Conservation (phyloP, 2,888 invertebrate genomes). For the Eupelmus urozonus region DNA sequence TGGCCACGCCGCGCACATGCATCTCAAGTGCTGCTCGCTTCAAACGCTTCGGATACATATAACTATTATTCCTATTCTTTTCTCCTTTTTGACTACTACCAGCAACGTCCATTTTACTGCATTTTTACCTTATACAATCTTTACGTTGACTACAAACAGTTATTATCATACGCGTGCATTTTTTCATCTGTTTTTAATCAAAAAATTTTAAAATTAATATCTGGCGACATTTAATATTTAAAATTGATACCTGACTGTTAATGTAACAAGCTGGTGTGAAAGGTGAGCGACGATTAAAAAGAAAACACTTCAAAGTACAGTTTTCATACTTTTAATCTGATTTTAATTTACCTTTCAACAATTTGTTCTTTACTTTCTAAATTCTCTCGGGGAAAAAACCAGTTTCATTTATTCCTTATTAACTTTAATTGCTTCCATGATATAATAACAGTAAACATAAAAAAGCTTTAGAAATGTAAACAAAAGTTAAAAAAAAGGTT, state of each 20-base stretch:
- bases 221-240: neutral
- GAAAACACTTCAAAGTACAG: neutral
- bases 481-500: slow-evolving; percentile 10
- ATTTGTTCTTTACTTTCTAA: slow-evolving; percentile 29
- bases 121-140: too few relatives aligned
- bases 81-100: too few relatives aligned
- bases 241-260: slow-evolving; percentile 8
- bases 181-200: slow-evolving; percentile 5
- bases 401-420: slow-evolving; percentile 26
- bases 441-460: neutral
- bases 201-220: slow-evolving; percentile 3
- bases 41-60: too few relatives aligned
- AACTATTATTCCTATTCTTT: too few relatives aligned
- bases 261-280: slow-evolving; percentile 19
- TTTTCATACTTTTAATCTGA: slow-evolving; percentile 10
- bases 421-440: slow-evolving; percentile 15
- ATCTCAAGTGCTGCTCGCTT: too few relatives aligned
- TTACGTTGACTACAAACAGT: too few relatives aligned
- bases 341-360: slow-evolving; percentile 31
- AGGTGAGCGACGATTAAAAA: slow-evolving; percentile 1
- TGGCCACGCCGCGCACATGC: too few relatives aligned
- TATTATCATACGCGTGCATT: neutral
- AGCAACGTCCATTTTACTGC: too few relatives aligned
- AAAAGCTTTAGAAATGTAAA: neutral
- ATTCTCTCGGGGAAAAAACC: slow-evolving; percentile 24